Evolutionary conservation across 2,797 vertebrate species (phyloP), one percentile per base, ranked within the genome.

Genomic region (Masticophis lateralis): DNA sequence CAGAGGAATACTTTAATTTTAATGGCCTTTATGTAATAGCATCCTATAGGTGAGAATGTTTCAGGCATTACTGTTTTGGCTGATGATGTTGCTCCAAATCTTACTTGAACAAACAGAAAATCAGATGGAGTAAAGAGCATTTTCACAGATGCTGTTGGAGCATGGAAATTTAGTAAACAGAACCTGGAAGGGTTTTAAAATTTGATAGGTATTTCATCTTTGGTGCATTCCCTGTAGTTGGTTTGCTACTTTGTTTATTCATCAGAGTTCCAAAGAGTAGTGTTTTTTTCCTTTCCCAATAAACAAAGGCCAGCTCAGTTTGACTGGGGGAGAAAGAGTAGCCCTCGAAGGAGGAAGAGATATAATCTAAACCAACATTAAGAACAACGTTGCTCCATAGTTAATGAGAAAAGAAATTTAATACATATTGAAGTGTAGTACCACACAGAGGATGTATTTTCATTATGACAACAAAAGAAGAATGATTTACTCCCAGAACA

Each of bases 21-120:
- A 91, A 95, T 87, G 53, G 27, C 55, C 43, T 97, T 96, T 94
- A 96, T 94, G 47, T 91, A 96, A 94, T 66, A 55, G 63, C 18
- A 66, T 95, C 94, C 94, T n/a, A 32, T 94, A 60, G 7, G 83
- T 89, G 91, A 93, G 92, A 93, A 95, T 92, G 47, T 94, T 43
- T 93, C 90, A 93, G 93, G 51, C 91, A 59, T 20, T 91, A 32
- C 91, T 91, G 86, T 88, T 60, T 89, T 94, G 86, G 92, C 37
- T 95, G 86, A 94, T 57, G 47, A 96, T 93, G 87, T 28, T 93
- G 56, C 93, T 91, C 93, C 94, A 95, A 94, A 59, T 53, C 18
- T 83, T 83, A 83, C 47, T 12, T 47, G 37, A 83, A 12, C 37
- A 83, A 79, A 43, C 9, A 79, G 43, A 83, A 0, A 92, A n/a